Conservation (phyloP, 2,888 invertebrate genomes). For the Lasioglossum leucozonium region DNA sequence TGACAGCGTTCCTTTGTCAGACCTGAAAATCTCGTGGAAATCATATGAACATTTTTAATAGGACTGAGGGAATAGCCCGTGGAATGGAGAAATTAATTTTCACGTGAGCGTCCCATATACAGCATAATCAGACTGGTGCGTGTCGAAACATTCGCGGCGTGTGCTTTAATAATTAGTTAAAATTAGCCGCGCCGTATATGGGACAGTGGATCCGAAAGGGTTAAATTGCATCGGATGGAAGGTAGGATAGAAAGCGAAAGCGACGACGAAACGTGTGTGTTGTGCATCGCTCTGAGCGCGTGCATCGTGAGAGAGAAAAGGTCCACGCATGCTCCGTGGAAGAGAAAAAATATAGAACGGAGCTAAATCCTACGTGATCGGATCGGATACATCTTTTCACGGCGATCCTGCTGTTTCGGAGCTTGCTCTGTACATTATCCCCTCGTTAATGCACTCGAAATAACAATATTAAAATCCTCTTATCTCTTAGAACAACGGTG, state of each 20-base stretch:
- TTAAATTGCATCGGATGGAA: not conserved
- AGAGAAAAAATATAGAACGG: slow-evolving; percentile 50
- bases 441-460: not conserved
- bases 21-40: slow-evolving; percentile 1
- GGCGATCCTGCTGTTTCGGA: slow-evolving; percentile 19
- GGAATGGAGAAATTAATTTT: not conserved
- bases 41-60: not conserved
- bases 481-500: not conserved
- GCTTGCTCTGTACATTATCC: slow-evolving; percentile 15
- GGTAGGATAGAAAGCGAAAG: slow-evolving; percentile 65
- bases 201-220: not conserved
- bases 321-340: slow-evolving; percentile 63
- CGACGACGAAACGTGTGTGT: slow-evolving; percentile 70
- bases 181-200: not conserved
- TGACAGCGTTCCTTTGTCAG: not conserved
- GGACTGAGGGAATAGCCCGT: not conserved
- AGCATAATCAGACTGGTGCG: not conserved
- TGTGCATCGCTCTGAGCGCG: slow-evolving; percentile 71
- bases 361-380: slow-evolving; percentile 39
- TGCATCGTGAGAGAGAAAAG: slow-evolving; percentile 64
- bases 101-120: not conserved
- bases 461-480: too few relatives aligned
- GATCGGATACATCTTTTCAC: slow-evolving; percentile 1
- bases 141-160: not conserved
- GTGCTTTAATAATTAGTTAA: slow-evolving; percentile 6